Evolutionary conservation across 2,113 vertebrate species (phyloP).

Genomic region (Oreotragus oreotragus): DNA sequence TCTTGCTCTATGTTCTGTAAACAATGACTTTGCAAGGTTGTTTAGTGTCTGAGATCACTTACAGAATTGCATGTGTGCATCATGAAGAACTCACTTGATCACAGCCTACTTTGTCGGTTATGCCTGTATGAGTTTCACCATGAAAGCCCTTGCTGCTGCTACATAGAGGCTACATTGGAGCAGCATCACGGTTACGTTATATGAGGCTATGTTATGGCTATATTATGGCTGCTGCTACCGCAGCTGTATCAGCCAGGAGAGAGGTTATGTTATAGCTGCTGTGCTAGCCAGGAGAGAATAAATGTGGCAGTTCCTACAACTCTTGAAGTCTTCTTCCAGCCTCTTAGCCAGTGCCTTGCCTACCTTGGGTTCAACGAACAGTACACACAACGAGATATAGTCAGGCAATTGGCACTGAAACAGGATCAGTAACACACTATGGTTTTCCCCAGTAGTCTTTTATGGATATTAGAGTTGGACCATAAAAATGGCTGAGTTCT

Average conservation of each 20-base stretch:
- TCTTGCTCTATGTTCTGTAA: background rate
- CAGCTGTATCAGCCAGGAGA: background rate
- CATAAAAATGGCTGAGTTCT: background rate
- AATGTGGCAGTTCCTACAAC: background rate
- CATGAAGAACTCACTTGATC: background rate
- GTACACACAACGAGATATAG: background rate
- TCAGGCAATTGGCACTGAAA: background rate
- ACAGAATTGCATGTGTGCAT: background rate
- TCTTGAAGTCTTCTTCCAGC: background rate
- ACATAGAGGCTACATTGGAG: background rate
- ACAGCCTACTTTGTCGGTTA: background rate
- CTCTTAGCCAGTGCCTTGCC: background rate
- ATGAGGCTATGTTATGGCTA: background rate
- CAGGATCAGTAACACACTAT: background rate
- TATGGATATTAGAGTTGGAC: background rate
- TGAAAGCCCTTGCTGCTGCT: background rate
- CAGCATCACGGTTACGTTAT: background rate
- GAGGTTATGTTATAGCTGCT: background rate
- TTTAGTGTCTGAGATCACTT: background rate
- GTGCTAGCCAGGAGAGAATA: background rate
- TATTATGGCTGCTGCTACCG: background rate
- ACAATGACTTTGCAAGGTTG: background rate
- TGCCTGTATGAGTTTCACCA: background rate
- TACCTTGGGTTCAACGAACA: background rate
- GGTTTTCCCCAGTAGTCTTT: background rate